A percentile compares a stretch with the other conserved stretches of the same genome.
Conservation (phyloP, 2,888 invertebrate species). For the Oasisia sp. region DNA sequence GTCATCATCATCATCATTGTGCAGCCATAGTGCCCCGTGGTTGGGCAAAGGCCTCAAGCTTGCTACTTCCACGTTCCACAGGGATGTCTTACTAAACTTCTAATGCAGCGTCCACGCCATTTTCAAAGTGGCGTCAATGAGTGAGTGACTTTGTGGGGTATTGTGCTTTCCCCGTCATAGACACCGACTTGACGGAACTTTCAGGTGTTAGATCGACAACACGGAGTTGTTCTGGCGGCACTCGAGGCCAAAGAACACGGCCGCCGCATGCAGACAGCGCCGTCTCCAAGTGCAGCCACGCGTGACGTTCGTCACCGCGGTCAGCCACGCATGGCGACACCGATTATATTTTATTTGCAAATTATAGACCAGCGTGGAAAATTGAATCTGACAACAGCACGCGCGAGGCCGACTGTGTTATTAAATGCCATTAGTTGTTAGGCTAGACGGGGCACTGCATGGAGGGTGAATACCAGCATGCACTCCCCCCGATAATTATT, state of each 20-base stretch:
- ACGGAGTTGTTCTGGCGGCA: too few relatives aligned
- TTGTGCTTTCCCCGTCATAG: too few relatives aligned
- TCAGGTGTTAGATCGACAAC: too few relatives aligned
- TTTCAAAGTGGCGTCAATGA: too few relatives aligned
- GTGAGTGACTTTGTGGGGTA: too few relatives aligned
- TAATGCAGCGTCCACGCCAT: too few relatives aligned
- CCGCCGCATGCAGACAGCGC: background rate
- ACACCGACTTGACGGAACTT: too few relatives aligned
- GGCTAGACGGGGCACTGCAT: background rate
- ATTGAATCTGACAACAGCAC: background rate
- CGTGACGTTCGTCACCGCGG: background rate
- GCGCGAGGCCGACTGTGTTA: background rate
- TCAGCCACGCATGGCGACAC: background rate
- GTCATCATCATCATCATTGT: too few relatives aligned
- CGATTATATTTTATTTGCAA: background rate
- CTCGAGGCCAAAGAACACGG: background rate
- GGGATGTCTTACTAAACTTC: too few relatives aligned
- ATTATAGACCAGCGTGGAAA: background rate
- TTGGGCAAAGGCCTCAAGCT: too few relatives aligned
- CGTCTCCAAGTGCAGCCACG: background rate
- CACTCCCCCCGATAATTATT: background rate
- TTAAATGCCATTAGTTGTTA: constrained; percentile 17
- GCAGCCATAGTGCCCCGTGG: too few relatives aligned
- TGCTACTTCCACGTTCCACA: too few relatives aligned
- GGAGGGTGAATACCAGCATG: background rate